Evolutionary conservation across 2,888 invertebrate species (phyloP).

Genomic region (Orthonychiurus folsomi): DNA sequence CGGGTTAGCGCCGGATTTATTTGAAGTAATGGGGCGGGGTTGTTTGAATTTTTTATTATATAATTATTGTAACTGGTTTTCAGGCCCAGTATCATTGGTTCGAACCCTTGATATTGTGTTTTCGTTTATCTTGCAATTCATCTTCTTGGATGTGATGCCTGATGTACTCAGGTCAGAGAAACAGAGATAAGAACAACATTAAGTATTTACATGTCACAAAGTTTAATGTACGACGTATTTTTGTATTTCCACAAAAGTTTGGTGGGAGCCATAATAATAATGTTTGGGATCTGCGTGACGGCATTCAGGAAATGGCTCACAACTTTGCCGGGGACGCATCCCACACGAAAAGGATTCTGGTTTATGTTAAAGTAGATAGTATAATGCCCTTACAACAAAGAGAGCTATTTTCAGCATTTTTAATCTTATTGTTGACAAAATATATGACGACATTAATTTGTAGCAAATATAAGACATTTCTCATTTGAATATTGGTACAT

Average conservation of each 20-base stretch:
- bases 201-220: neutral
- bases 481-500: too few relatives aligned
- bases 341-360: too few relatives aligned
- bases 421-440: too few relatives aligned
- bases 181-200: neutral
- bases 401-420: too few relatives aligned
- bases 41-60: neutral
- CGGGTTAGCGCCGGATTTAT: conserved; percentile 8
- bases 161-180: neutral
- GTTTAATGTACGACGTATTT: neutral
- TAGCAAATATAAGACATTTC: too few relatives aligned
- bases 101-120: neutral
- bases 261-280: neutral
- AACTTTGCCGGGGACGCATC: too few relatives aligned
- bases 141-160: neutral
- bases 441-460: too few relatives aligned
- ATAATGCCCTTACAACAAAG: too few relatives aligned
- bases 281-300: neutral
- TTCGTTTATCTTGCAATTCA: neutral
- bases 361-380: too few relatives aligned
- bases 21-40: too few relatives aligned
- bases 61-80: too few relatives aligned
- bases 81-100: neutral
- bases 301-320: neutral
- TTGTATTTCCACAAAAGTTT: too few relatives aligned